Base-by-base conservation (phyloP, 2,113 vertebrate genomes). In the Varanus salvator region DNA sequence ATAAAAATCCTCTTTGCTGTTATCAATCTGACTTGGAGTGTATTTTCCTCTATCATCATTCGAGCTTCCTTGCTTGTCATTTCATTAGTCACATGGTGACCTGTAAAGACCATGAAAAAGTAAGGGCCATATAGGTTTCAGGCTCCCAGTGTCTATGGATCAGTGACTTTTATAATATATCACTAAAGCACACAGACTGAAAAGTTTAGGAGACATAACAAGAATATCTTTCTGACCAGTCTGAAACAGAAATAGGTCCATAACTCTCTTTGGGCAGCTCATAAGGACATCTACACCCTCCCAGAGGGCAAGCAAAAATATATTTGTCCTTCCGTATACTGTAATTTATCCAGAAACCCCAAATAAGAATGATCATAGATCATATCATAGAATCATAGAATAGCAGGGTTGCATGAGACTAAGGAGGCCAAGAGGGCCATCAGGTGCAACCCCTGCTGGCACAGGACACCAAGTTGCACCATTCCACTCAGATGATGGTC, bases 61-160 rank as follows among this genome's bases (percentile, higher is more conserved):
- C 81, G 9, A 1, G 64, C 86, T 82, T 87, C 68, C 7, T 80
- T 25, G 81, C 60, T 50, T 92, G 84, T 86, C 94, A 86, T 72
- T 90, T 87, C 88, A 93, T 92, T 69, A 91, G 86, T 76, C 84
- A 68, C 0, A 4, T 8, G 34, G 82, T 44, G 83, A 92, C 93
- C 92, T 90, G 74, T 11, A 1, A 34, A 38, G 76, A 3, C 52
- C 87, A 34, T 0, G 0, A 19, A 3, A 68, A 75, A 84, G 87
- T 2, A 82, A 69, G 52, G 84, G 71, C 4, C 82, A 89, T 0
- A 0, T 19, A 34, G 88, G 77, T 71, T 71, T 64, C 69, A 0
- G 0, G 69, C 88, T 93, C 90, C 83, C 93, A 89, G 21, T 7
- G 91, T 52, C 82, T 1, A 0, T 0, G 2, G 82, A 91, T 52